Conservation (phyloP, 1,140 invertebrate species). For the Manduca sexta region DNA sequence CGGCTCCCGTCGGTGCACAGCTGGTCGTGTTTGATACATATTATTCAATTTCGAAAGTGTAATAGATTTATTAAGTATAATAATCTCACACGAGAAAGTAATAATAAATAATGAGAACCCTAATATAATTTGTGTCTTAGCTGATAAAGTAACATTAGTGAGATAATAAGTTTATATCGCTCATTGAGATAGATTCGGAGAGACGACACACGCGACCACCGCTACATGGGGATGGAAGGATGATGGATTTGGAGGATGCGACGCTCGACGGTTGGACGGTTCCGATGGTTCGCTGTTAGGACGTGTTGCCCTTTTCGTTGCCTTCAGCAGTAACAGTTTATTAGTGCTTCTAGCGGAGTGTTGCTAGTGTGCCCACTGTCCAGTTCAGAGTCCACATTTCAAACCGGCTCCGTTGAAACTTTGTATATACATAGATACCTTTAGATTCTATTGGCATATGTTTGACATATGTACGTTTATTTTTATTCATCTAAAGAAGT, state of each 20-base stretch:
- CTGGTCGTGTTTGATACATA: conserved; percentile 68
- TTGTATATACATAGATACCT: conserved; percentile 60
- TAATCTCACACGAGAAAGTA: conserved; percentile 64
- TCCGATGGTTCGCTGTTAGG: conserved; percentile 17
- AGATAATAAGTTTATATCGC: conserved; percentile 65
- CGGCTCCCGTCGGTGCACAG: conserved; percentile 65
- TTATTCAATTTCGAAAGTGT: conserved; percentile 70
- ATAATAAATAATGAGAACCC: conserved; percentile 56
- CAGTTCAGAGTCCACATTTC: conserved; percentile 38
- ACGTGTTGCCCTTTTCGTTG: conserved; percentile 29
- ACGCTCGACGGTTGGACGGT: too few species aligned
- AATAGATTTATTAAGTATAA: conserved; percentile 70
- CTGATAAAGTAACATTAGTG: conserved; percentile 64
- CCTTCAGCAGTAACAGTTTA: conserved; percentile 23
- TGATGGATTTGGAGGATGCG: conserved; percentile 16
- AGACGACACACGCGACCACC: conserved; percentile 21
- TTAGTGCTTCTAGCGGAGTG: conserved; percentile 12
- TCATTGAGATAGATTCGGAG: conserved; percentile 27
- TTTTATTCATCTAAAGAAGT: conserved; percentile 72
- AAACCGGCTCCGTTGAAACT: conserved; percentile 49
- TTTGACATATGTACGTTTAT: conserved; percentile 70
- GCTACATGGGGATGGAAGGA: conserved; percentile 16
- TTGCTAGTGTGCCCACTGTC: not conserved
- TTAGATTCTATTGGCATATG: conserved; percentile 71
- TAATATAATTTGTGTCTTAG: conserved; percentile 73